A percentile compares a stretch with the other conserved stretches of the same genome.
Conservation (phyloP, 2,888 invertebrate species). For the Limulus polyphemus region DNA sequence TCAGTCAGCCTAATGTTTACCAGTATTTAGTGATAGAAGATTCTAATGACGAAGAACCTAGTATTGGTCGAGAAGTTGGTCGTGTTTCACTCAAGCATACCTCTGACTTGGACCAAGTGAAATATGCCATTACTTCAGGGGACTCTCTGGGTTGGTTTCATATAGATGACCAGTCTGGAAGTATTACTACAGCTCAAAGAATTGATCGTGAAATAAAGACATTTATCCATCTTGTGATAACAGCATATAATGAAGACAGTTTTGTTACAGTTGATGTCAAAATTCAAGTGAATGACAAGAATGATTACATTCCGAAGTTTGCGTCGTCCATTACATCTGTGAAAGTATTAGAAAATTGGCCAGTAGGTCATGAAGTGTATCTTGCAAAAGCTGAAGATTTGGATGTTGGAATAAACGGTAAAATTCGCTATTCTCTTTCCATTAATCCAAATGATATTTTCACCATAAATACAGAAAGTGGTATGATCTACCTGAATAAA, state of each 20-base stretch:
- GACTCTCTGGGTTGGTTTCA: conserved; percentile 63
- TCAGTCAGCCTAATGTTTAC: conserved; percentile 15
- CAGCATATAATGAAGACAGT: conserved; percentile 60
- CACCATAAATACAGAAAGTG: conserved; percentile 68
- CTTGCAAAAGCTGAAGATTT: conserved; percentile 72
- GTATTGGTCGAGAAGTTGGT: conserved; percentile 62
- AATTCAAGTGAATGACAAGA: conserved; percentile 68
- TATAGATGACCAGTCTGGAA: conserved; percentile 73
- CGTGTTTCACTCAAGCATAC: conserved; percentile 42
- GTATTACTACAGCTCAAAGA: conserved; percentile 67
- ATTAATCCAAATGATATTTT: conserved; percentile 70
- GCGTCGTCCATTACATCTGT: conserved; percentile 41
- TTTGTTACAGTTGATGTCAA: conserved; percentile 67
- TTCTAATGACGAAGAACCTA: conserved; percentile 30
- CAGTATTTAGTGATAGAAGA: conserved; percentile 28
- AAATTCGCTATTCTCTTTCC: conserved; percentile 64
- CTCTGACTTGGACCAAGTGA: conserved; percentile 46
- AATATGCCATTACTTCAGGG: conserved; percentile 66
- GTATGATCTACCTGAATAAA: conserved; percentile 73
- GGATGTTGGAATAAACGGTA: conserved; percentile 78
- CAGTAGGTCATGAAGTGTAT: conserved; percentile 85
- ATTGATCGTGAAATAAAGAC: conserved; percentile 67
- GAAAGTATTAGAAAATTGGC: conserved; percentile 69
- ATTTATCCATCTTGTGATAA: conserved; percentile 62
- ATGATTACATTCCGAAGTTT: conserved; percentile 81